Evolutionary conservation across 2,888 invertebrate species (phyloP).

Genomic region (Torymus auratus): DNA sequence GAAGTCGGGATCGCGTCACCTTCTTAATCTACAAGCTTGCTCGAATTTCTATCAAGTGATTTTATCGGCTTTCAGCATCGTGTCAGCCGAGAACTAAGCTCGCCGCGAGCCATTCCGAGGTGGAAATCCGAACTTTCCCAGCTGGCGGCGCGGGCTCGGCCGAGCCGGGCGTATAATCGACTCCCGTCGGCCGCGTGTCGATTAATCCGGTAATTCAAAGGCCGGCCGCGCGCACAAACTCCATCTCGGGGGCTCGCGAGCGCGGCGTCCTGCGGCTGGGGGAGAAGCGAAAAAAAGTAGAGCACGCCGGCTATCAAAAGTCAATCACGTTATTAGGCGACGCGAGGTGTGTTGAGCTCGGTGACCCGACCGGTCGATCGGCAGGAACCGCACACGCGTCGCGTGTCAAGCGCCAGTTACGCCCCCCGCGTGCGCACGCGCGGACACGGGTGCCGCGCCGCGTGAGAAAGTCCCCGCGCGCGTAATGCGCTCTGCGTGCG

Average conservation of each 20-base stretch:
- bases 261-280: neutral
- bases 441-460: neutral
- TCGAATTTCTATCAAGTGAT: too few relatives aligned
- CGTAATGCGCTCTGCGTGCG: conserved; percentile 46
- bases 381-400: conserved; percentile 33
- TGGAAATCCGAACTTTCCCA: too few relatives aligned
- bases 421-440: neutral
- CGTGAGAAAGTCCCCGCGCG: conserved; percentile 30
- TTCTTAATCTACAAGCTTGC: too few relatives aligned
- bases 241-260: neutral
- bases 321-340: conserved; percentile 64
- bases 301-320: conserved; percentile 59
- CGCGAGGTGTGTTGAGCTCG: conserved; percentile 8
- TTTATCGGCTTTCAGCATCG: too few relatives aligned
- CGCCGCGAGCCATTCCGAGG: too few relatives aligned
- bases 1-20: too few relatives aligned
- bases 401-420: conserved; percentile 51
- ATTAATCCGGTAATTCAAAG: conserved; percentile 28
- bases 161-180: neutral
- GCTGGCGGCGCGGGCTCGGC: too few relatives aligned
- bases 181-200: conserved; percentile 12
- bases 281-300: conserved; percentile 31
- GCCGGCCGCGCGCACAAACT: neutral
- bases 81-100: too few relatives aligned
- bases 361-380: conserved; percentile 29